Base-by-base conservation (phyloP, 1,140 invertebrate species). In the Zaprionus gabonicus region DNA sequence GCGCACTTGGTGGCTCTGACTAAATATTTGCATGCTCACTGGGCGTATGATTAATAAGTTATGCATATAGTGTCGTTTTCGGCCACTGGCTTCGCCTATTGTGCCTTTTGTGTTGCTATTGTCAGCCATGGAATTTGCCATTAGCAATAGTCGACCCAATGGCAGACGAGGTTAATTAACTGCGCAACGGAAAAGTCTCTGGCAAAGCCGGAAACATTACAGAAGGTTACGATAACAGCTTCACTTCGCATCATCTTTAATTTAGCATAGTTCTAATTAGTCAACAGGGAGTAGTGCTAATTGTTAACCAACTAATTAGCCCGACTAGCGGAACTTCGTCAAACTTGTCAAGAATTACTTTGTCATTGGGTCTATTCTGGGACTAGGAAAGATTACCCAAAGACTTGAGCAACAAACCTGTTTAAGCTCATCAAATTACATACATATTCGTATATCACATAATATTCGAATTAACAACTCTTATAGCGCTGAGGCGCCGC, bases 41-140 rank as follows among this genome's bases (percentile, higher is more conserved):
- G 73, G 84, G 80, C 84, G 78, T 88, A 78, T 78, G 74, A 88
- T 81, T 71, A 84, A 87, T 87, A 88, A 88, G 62, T 53, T 81
- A 87, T 88, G 83, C 84, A 88, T 72, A 74, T 15, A 23, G 15
- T 76, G 76, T 70, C 65, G 67, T 59, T 62, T 46, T 34, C 27
- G 12, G 46, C 9, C 46, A 23, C 20, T 23, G 60, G 46, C 46
- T 20, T 59, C 25, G 28, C 49, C 58, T 64, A 56, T 41, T 64
- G 46, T 51, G 28, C 49, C 58, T 64, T 63, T 41, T 64, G 46
- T 9, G 51, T 27, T 59, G 65, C 13, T 31, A 62, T 68, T 76
- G 63, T 69, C 62, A 57, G 57, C 67, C 46, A 9, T 27, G 53
- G 53, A n/a, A 84, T 56, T 66, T 17, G 41, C 41, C 41, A 46